Base-by-base conservation (phyloP, 2,113 vertebrate genomes). In the Apaloderma vittatum region DNA sequence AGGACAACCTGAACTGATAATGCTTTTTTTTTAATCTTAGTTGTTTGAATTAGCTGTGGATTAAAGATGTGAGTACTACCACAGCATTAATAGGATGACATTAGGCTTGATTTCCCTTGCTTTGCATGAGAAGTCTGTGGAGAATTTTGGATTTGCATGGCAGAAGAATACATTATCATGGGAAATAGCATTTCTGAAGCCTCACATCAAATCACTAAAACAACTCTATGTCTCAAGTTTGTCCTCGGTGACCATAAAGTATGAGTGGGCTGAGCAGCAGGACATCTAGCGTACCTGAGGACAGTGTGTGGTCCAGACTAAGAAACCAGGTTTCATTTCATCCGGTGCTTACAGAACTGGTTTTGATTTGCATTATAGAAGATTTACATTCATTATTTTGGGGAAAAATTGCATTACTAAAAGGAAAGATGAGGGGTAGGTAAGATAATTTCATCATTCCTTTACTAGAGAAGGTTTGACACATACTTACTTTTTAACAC, bases 41-140 rank as follows among this genome's bases (percentile, higher is more conserved):
- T 85, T 94, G 66, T 92, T 90, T 82, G 81, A 82, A 82, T 90
- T 82, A 73, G 36, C 43, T 70, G 58, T 61, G 58, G 63, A 66
- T 96, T 95, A 87, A 93, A 93, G 49, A 65, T 79, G 40, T 74
- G 24, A 67, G 65, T 90, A 16, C 73, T 89, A 40, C 57, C 66
- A n/a, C 3, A 15, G 68, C 91, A 75, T 82, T 93, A 87, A 76
- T 46, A 68, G 71, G 51, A 52, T 94, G 78, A 71, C 0, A 1
- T 73, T 91, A 58, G 81, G 45, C 59, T 95, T 92, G 57, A 86
- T 96, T 85, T 94, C 62, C 59, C 30, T 75, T 76, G 62, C 66
- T 87, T 70, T 90, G 70, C 66, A 1, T 76, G 70, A 76, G 66
- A 79, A 72, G 12, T 92, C 58, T 93, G 74, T 49, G 71, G 30